These are phyloP conservation scores for Hemaris fuciformis DNA, from an alignment of 2,888 invertebrate species.

Conservation along the genomic window DNA sequence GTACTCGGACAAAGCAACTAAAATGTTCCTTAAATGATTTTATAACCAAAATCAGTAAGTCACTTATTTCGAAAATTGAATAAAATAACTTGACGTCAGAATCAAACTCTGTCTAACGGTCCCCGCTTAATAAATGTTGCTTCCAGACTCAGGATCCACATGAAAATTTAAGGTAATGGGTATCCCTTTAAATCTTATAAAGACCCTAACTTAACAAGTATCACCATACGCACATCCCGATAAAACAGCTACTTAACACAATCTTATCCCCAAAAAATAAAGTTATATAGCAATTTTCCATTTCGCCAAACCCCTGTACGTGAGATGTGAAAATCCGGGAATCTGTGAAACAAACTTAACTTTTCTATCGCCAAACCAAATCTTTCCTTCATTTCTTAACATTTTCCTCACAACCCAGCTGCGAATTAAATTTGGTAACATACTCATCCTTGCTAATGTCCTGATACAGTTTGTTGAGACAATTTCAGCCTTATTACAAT, in stretches of 20 bases:
- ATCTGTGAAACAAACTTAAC: slow-evolving; percentile 28
- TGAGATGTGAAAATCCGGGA: slow-evolving; percentile 61
- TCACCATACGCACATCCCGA: slow-evolving; percentile 35
- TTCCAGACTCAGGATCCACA: not conserved
- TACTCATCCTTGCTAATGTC: slow-evolving; percentile 31
- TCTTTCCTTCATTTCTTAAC: not conserved
- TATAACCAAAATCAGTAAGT: too few species aligned
- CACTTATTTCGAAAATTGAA: too few species aligned
- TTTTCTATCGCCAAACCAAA: slow-evolving; percentile 19
- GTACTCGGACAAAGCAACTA: too few species aligned
- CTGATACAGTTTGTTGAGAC: not conserved
- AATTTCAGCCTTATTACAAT: slow-evolving; percentile 25
- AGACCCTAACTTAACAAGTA: slow-evolving; percentile 48
- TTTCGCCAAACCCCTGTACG: slow-evolving; percentile 62
- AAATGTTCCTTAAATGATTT: too few species aligned
- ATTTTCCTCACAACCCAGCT: not conserved
- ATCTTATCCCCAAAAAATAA: slow-evolving; percentile 73
- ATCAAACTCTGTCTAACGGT: too few species aligned
- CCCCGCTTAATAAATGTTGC: too few species aligned
- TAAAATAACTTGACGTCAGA: too few species aligned
- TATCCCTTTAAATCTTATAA: not conserved
- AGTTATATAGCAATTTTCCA: slow-evolving; percentile 78
- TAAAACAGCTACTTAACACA: slow-evolving; percentile 60
- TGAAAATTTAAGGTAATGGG: not conserved
- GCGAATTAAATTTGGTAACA: slow-evolving; percentile 43